Conservation (phyloP, 2,113 vertebrate species). For the Etheostoma spectabile region DNA sequence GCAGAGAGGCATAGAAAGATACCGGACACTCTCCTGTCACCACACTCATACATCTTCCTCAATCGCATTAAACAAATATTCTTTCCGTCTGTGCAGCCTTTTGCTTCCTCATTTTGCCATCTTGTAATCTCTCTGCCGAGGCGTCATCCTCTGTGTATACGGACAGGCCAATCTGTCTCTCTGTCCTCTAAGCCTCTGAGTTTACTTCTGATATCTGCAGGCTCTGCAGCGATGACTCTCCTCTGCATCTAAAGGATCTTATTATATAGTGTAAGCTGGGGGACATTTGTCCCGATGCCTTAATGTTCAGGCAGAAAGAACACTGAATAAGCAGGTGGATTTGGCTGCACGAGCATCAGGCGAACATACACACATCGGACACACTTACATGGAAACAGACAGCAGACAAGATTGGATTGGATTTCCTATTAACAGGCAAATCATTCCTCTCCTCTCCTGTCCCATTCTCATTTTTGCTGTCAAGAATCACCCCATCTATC, state of each 20-base stretch:
- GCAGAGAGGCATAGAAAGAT: neutral
- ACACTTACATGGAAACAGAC: slow-evolving; percentile 26
- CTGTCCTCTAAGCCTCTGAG: slow-evolving; percentile 13
- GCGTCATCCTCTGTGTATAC: neutral
- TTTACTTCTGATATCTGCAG: slow-evolving; percentile 21
- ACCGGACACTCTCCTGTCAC: neutral
- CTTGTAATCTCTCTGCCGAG: slow-evolving; percentile 12
- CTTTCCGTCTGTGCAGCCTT: slow-evolving; percentile 7
- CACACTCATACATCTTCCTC: slow-evolving; percentile 19
- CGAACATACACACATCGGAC: neutral
- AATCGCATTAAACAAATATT: slow-evolving; percentile 29
- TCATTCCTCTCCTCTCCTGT: slow-evolving; percentile 39
- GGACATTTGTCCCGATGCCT: neutral
- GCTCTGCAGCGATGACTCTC: neutral
- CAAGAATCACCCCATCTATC: slow-evolving; percentile 6
- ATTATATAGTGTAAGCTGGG: neutral
- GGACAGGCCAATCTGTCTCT: slow-evolving; percentile 42
- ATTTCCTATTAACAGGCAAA: slow-evolving; percentile 51
- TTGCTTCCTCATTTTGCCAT: slow-evolving; percentile 3
- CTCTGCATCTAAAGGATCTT: slow-evolving; percentile 17
- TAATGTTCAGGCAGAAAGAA: slow-evolving; percentile 3
- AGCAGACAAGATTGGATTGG: slow-evolving; percentile 44
- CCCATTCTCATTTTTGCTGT: slow-evolving; percentile 30
- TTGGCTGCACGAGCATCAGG: neutral
- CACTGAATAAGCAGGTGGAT: slow-evolving; percentile 3